A percentile compares a stretch with the other conserved stretches of the same genome.
These are phyloP conservation scores for Cheiracanthium punctorium DNA, from an alignment of 2,888 invertebrate species.

Conservation along the genomic window DNA sequence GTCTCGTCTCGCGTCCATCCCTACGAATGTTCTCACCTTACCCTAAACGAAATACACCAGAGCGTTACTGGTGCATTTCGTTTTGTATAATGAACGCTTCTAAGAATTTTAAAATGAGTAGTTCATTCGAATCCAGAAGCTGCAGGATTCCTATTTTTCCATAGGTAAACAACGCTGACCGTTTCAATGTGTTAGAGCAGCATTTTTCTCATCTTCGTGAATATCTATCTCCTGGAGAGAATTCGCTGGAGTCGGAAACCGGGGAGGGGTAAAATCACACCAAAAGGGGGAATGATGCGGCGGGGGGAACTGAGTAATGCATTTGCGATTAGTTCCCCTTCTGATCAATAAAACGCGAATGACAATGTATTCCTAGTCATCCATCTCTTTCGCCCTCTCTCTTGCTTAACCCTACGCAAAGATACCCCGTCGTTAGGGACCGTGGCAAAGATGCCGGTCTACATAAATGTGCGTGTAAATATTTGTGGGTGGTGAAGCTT, in stretches of 20 bases:
- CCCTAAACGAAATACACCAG: too few relatives aligned
- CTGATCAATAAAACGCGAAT: constrained; percentile 69
- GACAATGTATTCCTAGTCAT: constrained; percentile 64
- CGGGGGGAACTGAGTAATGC: constrained; percentile 65
- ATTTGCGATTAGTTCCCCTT: constrained; percentile 69
- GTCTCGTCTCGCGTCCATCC: too few relatives aligned
- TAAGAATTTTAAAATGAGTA: too few relatives aligned
- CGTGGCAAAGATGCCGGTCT: not conserved
- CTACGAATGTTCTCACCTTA: too few relatives aligned
- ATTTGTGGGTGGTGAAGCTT: constrained; percentile 40
- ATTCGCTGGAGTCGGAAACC: constrained; percentile 6
- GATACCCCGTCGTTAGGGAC: constrained; percentile 19
- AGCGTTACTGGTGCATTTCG: too few relatives aligned
- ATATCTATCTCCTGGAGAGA: not conserved
- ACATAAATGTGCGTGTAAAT: constrained; percentile 44
- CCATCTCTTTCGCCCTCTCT: constrained; percentile 33
- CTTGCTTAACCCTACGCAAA: constrained; percentile 54
- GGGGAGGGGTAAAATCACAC: constrained; percentile 37
- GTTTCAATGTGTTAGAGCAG: not conserved
- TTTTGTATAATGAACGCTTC: too few relatives aligned
- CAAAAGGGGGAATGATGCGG: constrained; percentile 18
- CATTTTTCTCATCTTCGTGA: not conserved
- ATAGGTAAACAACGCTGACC: not conserved
- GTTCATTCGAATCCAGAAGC: too few relatives aligned
- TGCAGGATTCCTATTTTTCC: not conserved